Evolutionary conservation across 2,888 invertebrate genomes (phyloP).

Genomic region (Trichopria drosophilae): DNA sequence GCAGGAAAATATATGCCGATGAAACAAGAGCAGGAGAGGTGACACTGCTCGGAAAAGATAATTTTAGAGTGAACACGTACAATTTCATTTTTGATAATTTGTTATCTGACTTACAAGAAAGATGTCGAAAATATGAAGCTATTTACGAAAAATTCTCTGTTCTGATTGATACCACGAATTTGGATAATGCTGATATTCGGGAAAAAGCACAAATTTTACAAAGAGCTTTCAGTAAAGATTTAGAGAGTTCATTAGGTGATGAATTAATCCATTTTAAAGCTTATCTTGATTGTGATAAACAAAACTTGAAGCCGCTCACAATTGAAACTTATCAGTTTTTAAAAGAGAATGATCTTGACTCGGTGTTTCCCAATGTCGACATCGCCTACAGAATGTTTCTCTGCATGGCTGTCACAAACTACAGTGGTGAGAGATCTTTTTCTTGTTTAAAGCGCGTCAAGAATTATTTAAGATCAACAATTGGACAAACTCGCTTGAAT

Average conservation of each 20-base stretch:
- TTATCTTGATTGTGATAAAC: too few relatives aligned
- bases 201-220: conserved; percentile 9
- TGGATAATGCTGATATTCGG: conserved; percentile 12
- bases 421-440: too few relatives aligned
- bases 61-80: conserved; percentile 3
- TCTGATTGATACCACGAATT: not conserved
- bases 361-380: too few relatives aligned
- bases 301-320: too few relatives aligned
- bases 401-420: too few relatives aligned
- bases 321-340: too few relatives aligned
- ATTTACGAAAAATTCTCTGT: not conserved
- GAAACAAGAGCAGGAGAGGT: conserved; percentile 3
- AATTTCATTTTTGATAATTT: conserved; percentile 1
- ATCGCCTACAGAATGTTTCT: too few relatives aligned
- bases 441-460: too few relatives aligned
- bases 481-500: too few relatives aligned
- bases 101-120: not conserved
- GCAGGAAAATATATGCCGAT: conserved; percentile 13
- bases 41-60: not conserved
- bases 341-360: too few relatives aligned
- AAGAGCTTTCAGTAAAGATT: conserved; percentile 9
- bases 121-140: not conserved
- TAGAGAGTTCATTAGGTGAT: conserved; percentile 1
- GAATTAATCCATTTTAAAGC: conserved; percentile 16
- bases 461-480: too few relatives aligned